Evolutionary conservation across 2,113 vertebrate species (phyloP), one percentile per base, ranked within the genome.

Genomic region (Argyrosomus japonicus): DNA sequence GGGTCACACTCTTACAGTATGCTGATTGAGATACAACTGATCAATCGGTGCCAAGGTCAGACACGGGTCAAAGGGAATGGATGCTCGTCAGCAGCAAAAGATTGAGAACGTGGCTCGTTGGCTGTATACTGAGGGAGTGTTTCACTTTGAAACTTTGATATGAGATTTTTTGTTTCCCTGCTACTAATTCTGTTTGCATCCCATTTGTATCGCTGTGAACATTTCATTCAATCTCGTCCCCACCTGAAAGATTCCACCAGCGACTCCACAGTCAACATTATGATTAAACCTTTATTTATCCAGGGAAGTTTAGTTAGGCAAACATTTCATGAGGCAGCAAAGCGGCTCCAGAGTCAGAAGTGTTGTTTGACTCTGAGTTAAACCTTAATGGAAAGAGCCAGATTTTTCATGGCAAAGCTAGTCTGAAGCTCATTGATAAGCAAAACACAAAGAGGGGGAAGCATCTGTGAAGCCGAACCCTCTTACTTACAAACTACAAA

Each of bases 391-490:
- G 25, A n/a, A 12, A 40, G 25, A 62, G 50, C 5, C n/a, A 57
- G 36, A 56, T 27, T 56, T 19, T 27, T 36, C 36, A 29, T 21
- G 21, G 72, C 25, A 12, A 27, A 78, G 62, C 15, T 40, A 9
- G 51, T 70, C 81, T 65, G 80, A 82, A 12, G 32, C 15, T 23
- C 18, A 0, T 17, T 6, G 67, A 78, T 65, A 71, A 71, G 32
- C 5, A 21, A 32, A 57, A 58, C 43, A 51, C 15, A 58, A 65
- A 50, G 40, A 36, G 32, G 12, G 6, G 23, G 29, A 14, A 15
- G 3, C 4, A 27, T 25, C 17, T 70, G 32, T 71, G 48, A 54
- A 32, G 57, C 54, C 47, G 23, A 61, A 17, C 29, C 50, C n/a
- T 23, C n/a, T 45, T 43, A 2, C 13, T 14, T 9, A 18, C 58